Conservation (phyloP, 2,113 vertebrate genomes). For the Triplophysa tibetana region DNA sequence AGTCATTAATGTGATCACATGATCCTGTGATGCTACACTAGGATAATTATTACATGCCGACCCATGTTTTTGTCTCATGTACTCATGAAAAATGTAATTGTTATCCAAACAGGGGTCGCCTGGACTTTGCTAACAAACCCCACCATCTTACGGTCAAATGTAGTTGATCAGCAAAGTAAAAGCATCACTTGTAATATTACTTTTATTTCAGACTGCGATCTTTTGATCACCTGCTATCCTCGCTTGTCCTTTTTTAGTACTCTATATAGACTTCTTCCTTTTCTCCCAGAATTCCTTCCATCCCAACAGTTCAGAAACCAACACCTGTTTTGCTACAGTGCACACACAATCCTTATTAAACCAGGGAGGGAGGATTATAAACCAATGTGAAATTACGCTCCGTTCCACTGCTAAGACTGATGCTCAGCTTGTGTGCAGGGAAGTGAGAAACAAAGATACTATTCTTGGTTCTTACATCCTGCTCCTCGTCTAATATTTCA, state of each 20-base stretch:
- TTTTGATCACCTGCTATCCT: no score
- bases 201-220: no score
- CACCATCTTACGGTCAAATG: no score
- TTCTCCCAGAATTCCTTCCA: not conserved
- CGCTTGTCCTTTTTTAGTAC: no score
- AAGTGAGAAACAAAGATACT: constrained; percentile 3
- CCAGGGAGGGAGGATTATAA: constrained; percentile 65
- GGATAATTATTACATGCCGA: not conserved
- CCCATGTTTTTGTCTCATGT: not conserved
- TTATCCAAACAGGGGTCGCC: no score
- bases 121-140: no score
- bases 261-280: not conserved
- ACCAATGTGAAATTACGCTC: constrained; percentile 49
- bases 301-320: not conserved
- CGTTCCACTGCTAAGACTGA: constrained; percentile 42
- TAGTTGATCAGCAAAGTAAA: no score
- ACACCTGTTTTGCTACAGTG: constrained; percentile 37
- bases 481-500: constrained; percentile 23
- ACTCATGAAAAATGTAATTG: no score
- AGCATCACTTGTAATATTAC: no score
- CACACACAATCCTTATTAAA: constrained; percentile 62
- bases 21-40: not conserved
- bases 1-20: constrained; percentile 4
- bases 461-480: not conserved
- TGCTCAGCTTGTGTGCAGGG: constrained; percentile 42